Evolutionary conservation across 2,888 invertebrate species (phyloP).

Genomic region (Stratiomys singularior): DNA sequence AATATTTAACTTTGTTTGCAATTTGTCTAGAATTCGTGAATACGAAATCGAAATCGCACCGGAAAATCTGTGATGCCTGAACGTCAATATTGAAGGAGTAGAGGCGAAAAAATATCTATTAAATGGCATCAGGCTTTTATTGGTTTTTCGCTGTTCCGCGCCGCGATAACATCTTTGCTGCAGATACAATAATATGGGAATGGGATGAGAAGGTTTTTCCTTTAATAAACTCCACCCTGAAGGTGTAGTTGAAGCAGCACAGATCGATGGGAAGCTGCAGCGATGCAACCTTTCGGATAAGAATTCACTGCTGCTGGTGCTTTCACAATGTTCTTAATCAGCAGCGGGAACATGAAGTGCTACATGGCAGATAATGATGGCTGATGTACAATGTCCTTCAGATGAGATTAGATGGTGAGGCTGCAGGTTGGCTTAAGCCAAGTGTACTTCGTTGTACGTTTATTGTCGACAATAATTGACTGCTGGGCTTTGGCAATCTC

Average conservation of each 20-base stretch:
- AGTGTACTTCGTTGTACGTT: too few relatives aligned
- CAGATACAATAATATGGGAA: background rate
- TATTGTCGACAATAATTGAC: too few relatives aligned
- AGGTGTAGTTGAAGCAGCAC: background rate
- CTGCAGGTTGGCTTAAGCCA: too few relatives aligned
- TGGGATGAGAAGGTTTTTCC: background rate
- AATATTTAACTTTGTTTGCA: slow-evolving; percentile 15
- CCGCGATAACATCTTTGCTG: background rate
- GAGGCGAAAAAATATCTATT: slow-evolving; percentile 2
- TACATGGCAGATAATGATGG: too few relatives aligned
- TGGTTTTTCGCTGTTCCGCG: background rate
- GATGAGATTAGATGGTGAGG: too few relatives aligned
- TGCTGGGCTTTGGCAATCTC: too few relatives aligned
- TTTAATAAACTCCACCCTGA: background rate
- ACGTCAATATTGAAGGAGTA: slow-evolving; percentile 1
- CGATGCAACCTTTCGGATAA: background rate
- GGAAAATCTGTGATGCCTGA: background rate
- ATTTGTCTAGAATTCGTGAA: slow-evolving; percentile 40
- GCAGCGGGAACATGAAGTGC: too few relatives aligned
- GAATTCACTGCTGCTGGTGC: background rate
- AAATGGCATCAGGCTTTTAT: slow-evolving; percentile 4
- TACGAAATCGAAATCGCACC: background rate
- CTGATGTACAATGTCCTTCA: too few relatives aligned
- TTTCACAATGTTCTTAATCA: slow-evolving; percentile 6
- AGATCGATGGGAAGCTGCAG: background rate